phyloP scores from a whole-genome alignment of 2,113 vertebrate species.

The Cololabis saira region DNA sequence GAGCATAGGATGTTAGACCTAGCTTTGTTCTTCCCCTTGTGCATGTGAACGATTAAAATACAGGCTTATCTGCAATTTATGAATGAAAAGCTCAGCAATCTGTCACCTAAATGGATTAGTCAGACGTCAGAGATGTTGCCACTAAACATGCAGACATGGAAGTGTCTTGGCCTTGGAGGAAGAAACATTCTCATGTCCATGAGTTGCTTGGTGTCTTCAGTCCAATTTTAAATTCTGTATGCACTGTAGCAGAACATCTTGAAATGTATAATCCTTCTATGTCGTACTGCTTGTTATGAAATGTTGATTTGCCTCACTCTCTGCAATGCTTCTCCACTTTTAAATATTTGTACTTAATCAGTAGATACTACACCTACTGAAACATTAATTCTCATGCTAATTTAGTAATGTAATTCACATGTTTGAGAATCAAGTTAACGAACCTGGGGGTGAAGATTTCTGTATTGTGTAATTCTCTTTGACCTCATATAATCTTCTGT shows the following conservation, averaged over 20 bases:
- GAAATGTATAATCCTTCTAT: conserved; percentile 26
- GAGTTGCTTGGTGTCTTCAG: conserved; percentile 43
- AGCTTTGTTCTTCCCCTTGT: conserved; percentile 30
- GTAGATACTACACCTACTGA: not conserved
- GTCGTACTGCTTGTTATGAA: conserved; percentile 27
- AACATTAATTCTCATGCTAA: conserved; percentile 36
- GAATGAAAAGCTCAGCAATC: conserved; percentile 73
- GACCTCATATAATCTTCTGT: conserved; percentile 30
- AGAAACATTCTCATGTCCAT: conserved; percentile 33
- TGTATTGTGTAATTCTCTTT: conserved; percentile 57
- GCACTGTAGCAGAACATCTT: conserved; percentile 40
- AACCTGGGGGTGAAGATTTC: conserved; percentile 15
- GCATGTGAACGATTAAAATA: conserved; percentile 56
- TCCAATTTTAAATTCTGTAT: conserved; percentile 29
- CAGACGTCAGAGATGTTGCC: conserved; percentile 55
- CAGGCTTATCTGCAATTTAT: conserved; percentile 57
- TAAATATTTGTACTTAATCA: conserved; percentile 2
- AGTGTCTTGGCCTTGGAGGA: no score
- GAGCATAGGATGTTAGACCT: not conserved
- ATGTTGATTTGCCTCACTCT: conserved; percentile 30
- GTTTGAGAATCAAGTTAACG: conserved; percentile 9
- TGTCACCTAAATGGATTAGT: conserved; percentile 74
- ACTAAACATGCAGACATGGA: conserved; percentile 64
- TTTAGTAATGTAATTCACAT: conserved; percentile 18
- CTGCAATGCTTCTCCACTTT: not conserved